These are phyloP conservation scores for Alosa sapidissima DNA, from an alignment of 2,797 vertebrate species.

Conservation along the genomic window DNA sequence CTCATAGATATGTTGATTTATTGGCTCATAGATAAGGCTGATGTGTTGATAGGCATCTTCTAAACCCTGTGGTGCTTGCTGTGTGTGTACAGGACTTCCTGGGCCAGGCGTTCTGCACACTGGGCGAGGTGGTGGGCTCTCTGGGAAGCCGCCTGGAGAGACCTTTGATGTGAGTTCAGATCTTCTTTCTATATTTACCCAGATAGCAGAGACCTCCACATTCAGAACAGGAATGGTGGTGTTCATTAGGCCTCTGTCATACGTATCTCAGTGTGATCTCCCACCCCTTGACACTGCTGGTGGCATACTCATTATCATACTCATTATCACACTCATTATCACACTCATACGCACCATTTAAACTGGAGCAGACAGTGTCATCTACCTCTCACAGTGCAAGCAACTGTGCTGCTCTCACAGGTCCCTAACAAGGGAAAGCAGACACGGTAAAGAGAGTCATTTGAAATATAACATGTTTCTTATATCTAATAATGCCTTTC, in stretches of 20 bases:
- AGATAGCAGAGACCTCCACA: too few relatives aligned
- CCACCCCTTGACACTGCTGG: background rate
- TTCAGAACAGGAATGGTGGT: too few relatives aligned
- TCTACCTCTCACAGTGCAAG: background rate
- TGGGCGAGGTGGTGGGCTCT: constrained; percentile 95
- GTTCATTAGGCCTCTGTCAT: too few relatives aligned
- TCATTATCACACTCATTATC: too few relatives aligned
- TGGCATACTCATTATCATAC: too few relatives aligned
- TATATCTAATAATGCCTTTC: too few relatives aligned
- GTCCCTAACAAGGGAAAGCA: background rate
- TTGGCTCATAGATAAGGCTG: too few relatives aligned
- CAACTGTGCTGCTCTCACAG: background rate
- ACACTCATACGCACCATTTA: background rate
- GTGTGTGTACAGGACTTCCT: constrained; percentile 86
- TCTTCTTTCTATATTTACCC: background rate
- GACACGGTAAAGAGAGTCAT: background rate
- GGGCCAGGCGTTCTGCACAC: constrained; percentile 93
- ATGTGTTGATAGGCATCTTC: background rate
- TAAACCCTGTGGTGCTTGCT: constrained; percentile 8
- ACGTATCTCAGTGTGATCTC: background rate
- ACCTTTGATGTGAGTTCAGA: constrained; percentile 84
- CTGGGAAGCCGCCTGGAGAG: constrained; percentile 92
- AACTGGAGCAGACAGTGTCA: background rate
- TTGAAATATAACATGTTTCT: background rate
- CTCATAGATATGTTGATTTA: background rate